Conservation (phyloP, 1,140 invertebrate genomes). For the Leptestheria dahalacensis region DNA sequence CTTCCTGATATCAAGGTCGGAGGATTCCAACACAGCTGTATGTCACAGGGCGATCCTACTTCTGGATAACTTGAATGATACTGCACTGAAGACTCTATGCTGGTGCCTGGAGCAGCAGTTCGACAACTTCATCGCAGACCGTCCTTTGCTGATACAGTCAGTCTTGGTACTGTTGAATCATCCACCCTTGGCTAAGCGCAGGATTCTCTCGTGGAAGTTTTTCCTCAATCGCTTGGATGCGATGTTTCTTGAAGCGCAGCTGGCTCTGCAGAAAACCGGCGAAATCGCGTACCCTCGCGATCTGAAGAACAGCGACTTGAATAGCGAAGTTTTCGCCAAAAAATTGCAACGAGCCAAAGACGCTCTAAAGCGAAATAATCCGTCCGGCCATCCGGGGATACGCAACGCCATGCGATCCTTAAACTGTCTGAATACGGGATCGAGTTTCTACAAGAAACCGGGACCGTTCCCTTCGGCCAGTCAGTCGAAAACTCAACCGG, state of each 20-base stretch:
- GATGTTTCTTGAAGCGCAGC: slow-evolving; percentile 86
- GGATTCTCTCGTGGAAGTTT: slow-evolving; percentile 92
- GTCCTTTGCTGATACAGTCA: slow-evolving; percentile 92
- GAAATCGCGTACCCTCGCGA: slow-evolving; percentile 65
- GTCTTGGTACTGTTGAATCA: slow-evolving; percentile 89
- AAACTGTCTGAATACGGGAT: neutral
- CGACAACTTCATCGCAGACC: slow-evolving; percentile 84
- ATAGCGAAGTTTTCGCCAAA: slow-evolving; percentile 70
- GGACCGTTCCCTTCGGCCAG: neutral
- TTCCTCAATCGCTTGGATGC: slow-evolving; percentile 94
- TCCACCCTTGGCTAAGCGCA: slow-evolving; percentile 54
- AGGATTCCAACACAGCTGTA: slow-evolving; percentile 87
- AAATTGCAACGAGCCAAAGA: slow-evolving; percentile 81
- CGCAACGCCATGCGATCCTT: slow-evolving; percentile 4
- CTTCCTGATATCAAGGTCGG: slow-evolving; percentile 87
- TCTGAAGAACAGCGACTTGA: slow-evolving; percentile 72
- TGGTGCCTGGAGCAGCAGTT: slow-evolving; percentile 84
- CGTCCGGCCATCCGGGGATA: neutral
- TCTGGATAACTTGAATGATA: slow-evolving; percentile 84
- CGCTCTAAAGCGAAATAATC: slow-evolving; percentile 38
- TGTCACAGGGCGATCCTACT: slow-evolving; percentile 84
- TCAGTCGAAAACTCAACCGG: neutral
- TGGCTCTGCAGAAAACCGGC: slow-evolving; percentile 68
- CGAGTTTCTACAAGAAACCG: neutral
- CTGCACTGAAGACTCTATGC: slow-evolving; percentile 47